These are phyloP conservation scores for Drosophila equinoxialis DNA, from an alignment of 1,140 invertebrate species.

Conservation along the genomic window DNA sequence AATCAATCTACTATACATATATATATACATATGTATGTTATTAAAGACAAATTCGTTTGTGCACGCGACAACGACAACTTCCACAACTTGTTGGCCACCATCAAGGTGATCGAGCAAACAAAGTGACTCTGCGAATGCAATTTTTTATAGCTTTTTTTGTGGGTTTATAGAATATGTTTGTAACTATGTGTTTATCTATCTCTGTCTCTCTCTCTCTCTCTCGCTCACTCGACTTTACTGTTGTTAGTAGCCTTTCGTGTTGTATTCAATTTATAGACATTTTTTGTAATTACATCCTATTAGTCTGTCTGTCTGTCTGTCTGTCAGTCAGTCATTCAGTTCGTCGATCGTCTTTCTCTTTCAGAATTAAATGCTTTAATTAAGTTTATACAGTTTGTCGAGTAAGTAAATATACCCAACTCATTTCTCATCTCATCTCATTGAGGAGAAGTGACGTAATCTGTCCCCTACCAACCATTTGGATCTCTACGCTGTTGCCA, in stretches of 20 bases:
- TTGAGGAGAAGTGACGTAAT: slow-evolving; percentile 22
- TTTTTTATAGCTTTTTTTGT: not conserved
- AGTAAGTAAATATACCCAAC: slow-evolving; percentile 36
- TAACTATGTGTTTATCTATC: slow-evolving; percentile 2
- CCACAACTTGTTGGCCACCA: not conserved
- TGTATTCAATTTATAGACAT: slow-evolving; percentile 49
- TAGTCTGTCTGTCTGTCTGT: slow-evolving; percentile 35
- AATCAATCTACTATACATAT: not conserved
- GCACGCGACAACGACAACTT: slow-evolving; percentile 10
- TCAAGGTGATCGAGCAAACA: slow-evolving; percentile 21
- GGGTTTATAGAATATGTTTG: slow-evolving; percentile 7
- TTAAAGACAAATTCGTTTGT: not conserved
- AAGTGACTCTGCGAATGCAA: not conserved
- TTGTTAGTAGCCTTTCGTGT: slow-evolving; percentile 39
- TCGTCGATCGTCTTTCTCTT: not conserved
- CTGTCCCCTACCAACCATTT: not conserved
- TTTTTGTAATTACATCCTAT: slow-evolving; percentile 18
- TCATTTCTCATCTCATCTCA: slow-evolving; percentile 16
- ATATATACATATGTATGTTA: not conserved
- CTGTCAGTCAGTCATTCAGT: slow-evolving; percentile 12
- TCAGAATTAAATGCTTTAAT: slow-evolving; percentile 51
- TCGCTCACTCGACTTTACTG: slow-evolving; percentile 31
- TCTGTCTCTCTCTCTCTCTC: not conserved
- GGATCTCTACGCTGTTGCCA: slow-evolving; percentile 1
- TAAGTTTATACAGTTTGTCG: slow-evolving; percentile 34